These are phyloP conservation scores for Mesoligia furuncula DNA, from an alignment of 2,888 invertebrate genomes.

Conservation along the genomic window DNA sequence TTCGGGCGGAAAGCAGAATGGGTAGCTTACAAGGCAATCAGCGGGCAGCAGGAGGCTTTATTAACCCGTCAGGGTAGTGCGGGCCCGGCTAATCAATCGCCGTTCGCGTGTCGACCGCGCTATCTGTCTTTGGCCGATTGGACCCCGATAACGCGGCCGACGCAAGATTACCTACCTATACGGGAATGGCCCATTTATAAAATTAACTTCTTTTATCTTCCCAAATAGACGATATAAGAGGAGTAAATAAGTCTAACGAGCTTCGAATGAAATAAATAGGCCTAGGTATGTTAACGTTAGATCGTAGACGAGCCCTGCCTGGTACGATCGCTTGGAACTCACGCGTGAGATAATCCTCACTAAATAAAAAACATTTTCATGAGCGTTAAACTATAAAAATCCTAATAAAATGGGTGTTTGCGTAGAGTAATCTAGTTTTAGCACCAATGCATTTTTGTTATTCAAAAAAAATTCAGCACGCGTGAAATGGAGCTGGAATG, in stretches of 20 bases:
- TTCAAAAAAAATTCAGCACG: neutral
- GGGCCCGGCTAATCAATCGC: conserved; percentile 89
- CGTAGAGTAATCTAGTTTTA: conserved; percentile 41
- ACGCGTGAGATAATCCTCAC: conserved; percentile 24
- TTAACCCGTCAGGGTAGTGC: conserved; percentile 88
- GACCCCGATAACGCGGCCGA: conserved; percentile 85
- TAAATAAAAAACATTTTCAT: conserved; percentile 44
- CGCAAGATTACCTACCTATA: conserved; percentile 88
- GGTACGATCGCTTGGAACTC: conserved; percentile 47
- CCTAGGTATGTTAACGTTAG: conserved; percentile 75
- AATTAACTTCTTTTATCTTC: conserved; percentile 89
- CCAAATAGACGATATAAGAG: conserved; percentile 83
- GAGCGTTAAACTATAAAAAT: conserved; percentile 23
- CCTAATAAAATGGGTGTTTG: conserved; percentile 40
- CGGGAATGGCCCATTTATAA: conserved; percentile 88
- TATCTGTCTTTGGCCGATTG: conserved; percentile 90
- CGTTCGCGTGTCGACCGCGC: conserved; percentile 89
- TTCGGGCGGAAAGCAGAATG: conserved; percentile 80
- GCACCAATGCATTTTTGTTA: conserved; percentile 35
- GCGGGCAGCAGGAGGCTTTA: conserved; percentile 85
- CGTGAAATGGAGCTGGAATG: conserved; percentile 29
- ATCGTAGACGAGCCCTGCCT: conserved; percentile 63
- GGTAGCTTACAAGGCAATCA: conserved; percentile 88
- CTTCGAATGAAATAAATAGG: conserved; percentile 78
- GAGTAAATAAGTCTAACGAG: conserved; percentile 85